Evolutionary conservation across 2,888 invertebrate genomes (phyloP), one percentile per base, ranked within the genome.

Genomic region (Limnephilus rhombicus): DNA sequence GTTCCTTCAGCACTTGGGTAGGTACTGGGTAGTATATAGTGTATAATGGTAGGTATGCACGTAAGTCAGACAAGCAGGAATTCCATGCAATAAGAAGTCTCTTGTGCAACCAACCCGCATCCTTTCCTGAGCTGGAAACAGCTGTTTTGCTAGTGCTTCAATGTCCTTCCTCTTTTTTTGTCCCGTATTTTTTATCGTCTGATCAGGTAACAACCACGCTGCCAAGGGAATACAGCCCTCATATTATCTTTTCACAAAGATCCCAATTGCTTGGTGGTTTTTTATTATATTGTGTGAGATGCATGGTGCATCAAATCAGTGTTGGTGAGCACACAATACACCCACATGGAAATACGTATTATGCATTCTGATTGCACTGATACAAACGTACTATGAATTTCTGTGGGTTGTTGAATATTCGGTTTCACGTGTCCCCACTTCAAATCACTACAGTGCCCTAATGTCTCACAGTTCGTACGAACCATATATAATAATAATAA

Each of bases 141-240:
- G 89, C 89, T 89, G 89, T 89, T 89, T 82, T 88, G 34, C 37
- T 88, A 68, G 80, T 29, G 89, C 81, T 81, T 82, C 89, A 82
- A 89, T 49, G 89, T 89, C 89, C 89, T 89, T 89, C 81, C 81
- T 80, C 80, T 18, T 88, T 88, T 87, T 88, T 88, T 88, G 88
- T 88, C 68, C 49, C 88, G 37, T 29, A 80, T 88, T 68, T 80
- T 89, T 89, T 37, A 89, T 80, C 89, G 37, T 89, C 81, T 80
- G 89, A 88, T 88, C 89, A 89, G 89, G 89, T 89, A 89, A 80
- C 80, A 13, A 34, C 80, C 29, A 5, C 12, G 7, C 15, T 29
- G 29, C 12, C 81, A 15, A n/a, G n/a, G 37, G 18, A 81, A 81
- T 4, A 29, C 80, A 45, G 45, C 89, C 45, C 41, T 89, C 81